phyloP scores from a whole-genome alignment of 2,113 vertebrate species.

The Melanostigma gelatinosum region DNA sequence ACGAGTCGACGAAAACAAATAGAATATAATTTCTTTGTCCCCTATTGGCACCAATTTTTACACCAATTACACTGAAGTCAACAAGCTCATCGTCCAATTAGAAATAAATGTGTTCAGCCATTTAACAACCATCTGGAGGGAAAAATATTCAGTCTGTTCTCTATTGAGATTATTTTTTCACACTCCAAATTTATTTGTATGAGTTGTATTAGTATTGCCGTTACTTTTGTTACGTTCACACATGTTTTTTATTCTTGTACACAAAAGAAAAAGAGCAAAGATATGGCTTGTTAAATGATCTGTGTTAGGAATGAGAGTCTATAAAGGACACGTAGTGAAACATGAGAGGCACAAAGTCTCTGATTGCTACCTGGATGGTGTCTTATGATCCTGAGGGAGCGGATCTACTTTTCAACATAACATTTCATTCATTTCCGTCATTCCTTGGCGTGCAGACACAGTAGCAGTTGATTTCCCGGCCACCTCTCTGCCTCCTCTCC shows the following conservation, averaged over 20 bases:
- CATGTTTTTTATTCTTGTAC: background rate
- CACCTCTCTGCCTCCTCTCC: background rate
- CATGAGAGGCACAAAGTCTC: background rate
- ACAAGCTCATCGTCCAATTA: background rate
- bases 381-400: background rate
- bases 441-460: background rate
- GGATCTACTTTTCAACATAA: slow-evolving; percentile 4
- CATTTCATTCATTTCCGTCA: background rate
- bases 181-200: background rate
- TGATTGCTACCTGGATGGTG: background rate
- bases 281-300: background rate
- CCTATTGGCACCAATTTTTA: background rate
- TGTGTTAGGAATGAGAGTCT: background rate
- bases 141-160: background rate
- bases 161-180: too few relatives aligned
- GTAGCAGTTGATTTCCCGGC: background rate
- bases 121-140: slow-evolving; percentile 1
- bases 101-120: slow-evolving; percentile 1
- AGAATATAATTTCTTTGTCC: too few relatives aligned
- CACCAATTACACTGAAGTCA: background rate
- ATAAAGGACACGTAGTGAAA: background rate
- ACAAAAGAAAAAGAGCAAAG: background rate
- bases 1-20: too few relatives aligned
- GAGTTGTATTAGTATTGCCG: background rate
- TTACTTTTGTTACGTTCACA: background rate